Percentiles rank a stretch among this genome's conserved stretches.
Conservation (phyloP, 2,113 vertebrate species). For the Leptodactylus fuscus region DNA sequence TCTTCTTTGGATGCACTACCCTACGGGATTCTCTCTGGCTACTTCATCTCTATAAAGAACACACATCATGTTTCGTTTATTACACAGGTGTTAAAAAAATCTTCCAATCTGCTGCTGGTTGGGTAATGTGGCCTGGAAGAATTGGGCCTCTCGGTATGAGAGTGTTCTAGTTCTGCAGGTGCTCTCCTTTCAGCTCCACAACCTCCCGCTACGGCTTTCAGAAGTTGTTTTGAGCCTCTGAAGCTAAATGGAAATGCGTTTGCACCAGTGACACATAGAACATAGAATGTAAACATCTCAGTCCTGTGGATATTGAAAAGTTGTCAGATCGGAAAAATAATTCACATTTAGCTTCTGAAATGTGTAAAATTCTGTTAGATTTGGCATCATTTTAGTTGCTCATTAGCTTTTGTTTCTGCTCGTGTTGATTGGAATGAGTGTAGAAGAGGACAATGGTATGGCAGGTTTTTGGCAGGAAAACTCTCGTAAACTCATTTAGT, state of each 20-base stretch:
- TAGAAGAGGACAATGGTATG: not conserved
- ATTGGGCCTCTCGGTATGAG: not conserved
- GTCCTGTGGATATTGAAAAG: not conserved
- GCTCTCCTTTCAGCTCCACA: conserved; percentile 10
- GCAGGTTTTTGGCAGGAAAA: not conserved
- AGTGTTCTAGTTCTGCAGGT: conserved; percentile 7
- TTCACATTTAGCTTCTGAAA: not conserved
- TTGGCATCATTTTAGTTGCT: not conserved
- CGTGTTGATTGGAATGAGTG: not conserved
- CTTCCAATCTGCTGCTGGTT: not conserved
- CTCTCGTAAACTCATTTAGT: not conserved
- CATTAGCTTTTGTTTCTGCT: not conserved
- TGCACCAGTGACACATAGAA: not conserved
- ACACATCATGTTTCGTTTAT: not conserved
- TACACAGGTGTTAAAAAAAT: not conserved
- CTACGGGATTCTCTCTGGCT: not conserved
- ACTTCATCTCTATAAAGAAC: not conserved
- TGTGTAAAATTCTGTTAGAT: not conserved
- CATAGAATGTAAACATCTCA: not conserved
- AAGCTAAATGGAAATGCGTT: not conserved
- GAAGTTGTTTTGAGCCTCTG: not conserved
- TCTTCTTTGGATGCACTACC: not conserved
- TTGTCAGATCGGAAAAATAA: not conserved
- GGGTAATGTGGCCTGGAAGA: not conserved
- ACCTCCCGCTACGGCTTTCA: conserved; percentile 20